Percentiles rank a stretch among this genome's conserved stretches.
Evolutionary conservation across 53 echinoderm and acorn worm species (phyloP).

Genomic region (Holothuria scabra): DNA sequence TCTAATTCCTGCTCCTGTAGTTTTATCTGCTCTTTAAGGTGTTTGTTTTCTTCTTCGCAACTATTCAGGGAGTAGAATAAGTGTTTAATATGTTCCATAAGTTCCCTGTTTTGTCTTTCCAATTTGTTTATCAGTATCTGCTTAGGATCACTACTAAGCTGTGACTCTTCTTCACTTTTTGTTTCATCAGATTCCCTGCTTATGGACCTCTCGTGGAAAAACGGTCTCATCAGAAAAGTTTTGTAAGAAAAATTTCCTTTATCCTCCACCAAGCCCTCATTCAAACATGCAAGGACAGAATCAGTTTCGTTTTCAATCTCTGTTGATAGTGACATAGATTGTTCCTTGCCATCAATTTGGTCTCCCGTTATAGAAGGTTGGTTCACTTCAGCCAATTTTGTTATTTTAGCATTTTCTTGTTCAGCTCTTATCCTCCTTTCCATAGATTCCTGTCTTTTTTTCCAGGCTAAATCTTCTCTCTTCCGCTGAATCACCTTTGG

Average conservation of each 20-base stretch:
- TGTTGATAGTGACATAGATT: not conserved
- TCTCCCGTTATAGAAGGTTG: not conserved
- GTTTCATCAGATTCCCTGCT: slow-evolving; percentile 6
- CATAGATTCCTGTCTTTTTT: slow-evolving; percentile 14
- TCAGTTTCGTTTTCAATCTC: slow-evolving; percentile 12
- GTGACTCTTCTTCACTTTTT: slow-evolving; percentile 7
- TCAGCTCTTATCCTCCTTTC: slow-evolving; percentile 7
- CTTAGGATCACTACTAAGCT: not conserved
- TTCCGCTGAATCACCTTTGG: slow-evolving; percentile 16
- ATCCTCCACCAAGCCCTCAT: slow-evolving; percentile 20
- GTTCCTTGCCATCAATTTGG: not conserved
- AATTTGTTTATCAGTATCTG: slow-evolving; percentile 29
- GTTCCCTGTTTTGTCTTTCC: slow-evolving; percentile 63
- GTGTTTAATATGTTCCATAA: slow-evolving; percentile 63
- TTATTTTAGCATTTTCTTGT: slow-evolving; percentile 7
- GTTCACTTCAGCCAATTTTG: not conserved
- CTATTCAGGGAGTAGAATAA: slow-evolving; percentile 68
- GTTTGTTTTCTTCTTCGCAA: slow-evolving; percentile 74
- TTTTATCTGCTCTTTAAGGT: slow-evolving; percentile 54
- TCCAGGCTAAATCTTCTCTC: slow-evolving; percentile 25
- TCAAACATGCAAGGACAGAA: slow-evolving; percentile 21
- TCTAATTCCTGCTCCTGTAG: slow-evolving; percentile 57
- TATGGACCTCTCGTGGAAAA: slow-evolving; percentile 10
- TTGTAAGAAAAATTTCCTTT: not conserved
- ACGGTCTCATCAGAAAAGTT: not conserved